Percentiles rank a stretch among this genome's conserved stretches.
phyloP scores from a whole-genome alignment of 2,113 vertebrate species.

The Pedetes capensis region DNA sequence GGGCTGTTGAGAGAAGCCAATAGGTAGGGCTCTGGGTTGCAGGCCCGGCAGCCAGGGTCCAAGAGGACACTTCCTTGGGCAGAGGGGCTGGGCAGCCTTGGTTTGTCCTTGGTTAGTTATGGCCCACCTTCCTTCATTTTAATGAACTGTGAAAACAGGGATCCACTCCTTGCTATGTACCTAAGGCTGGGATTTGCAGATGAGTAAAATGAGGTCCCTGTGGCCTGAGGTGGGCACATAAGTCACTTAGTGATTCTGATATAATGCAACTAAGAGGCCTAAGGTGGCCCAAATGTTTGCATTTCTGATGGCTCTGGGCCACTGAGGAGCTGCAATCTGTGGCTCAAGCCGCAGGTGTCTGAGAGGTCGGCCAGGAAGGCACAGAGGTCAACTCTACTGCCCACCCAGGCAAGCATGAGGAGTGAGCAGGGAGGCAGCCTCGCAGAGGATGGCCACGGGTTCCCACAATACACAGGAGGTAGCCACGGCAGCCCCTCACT shows the following conservation, averaged over 20 bases:
- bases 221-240: not conserved
- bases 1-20: rapidly evolving
- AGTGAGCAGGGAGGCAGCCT: not conserved
- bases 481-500: not conserved
- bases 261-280: not conserved
- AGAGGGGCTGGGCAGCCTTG: not conserved
- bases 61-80: not conserved
- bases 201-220: not conserved
- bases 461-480: no score
- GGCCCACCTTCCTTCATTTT: not conserved
- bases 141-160: not conserved
- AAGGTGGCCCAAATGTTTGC: not conserved
- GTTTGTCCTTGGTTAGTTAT: not conserved
- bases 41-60: not conserved
- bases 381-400: no score
- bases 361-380: not conserved
- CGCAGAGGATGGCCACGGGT: not conserved
- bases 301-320: not conserved
- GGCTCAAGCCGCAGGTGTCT: not conserved
- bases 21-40: not conserved
- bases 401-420: not conserved
- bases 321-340: not conserved
- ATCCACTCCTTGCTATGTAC: not conserved
- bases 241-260: not conserved
- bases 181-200: not conserved